Percentiles rank a stretch among this genome's conserved stretches.
These are phyloP conservation scores for Caenorhabditis elegans DNA, from an alignment of 1,140 invertebrate genomes.

Conservation along the genomic window WBcel235 BX284606.5:5878001-5878500, in stretches of 20 bases:
- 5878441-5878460: slow-evolving; percentile 38
- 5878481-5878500: slow-evolving; percentile 12
- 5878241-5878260: slow-evolving; percentile 52
- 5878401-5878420: neutral
- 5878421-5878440: slow-evolving; percentile 24
- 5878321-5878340: slow-evolving; percentile 50
- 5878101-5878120: no score
- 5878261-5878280: slow-evolving; percentile 49
- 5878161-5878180: no score
- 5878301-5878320: slow-evolving; percentile 51
- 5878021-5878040: no score
- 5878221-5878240: slow-evolving; percentile 49
- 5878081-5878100: no score
- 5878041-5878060: no score
- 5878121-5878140: no score
- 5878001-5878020: no score
- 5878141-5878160: no score
- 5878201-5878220: neutral
- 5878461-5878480: slow-evolving; percentile 19
- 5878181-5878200: no score
- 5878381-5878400: slow-evolving; percentile 44
- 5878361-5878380: slow-evolving; percentile 54
- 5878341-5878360: slow-evolving; percentile 52
- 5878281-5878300: slow-evolving; percentile 52
- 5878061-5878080: no score